Evolutionary conservation across 1,140 invertebrate species (phyloP).

Genomic region (Brachionus koreanus): DNA sequence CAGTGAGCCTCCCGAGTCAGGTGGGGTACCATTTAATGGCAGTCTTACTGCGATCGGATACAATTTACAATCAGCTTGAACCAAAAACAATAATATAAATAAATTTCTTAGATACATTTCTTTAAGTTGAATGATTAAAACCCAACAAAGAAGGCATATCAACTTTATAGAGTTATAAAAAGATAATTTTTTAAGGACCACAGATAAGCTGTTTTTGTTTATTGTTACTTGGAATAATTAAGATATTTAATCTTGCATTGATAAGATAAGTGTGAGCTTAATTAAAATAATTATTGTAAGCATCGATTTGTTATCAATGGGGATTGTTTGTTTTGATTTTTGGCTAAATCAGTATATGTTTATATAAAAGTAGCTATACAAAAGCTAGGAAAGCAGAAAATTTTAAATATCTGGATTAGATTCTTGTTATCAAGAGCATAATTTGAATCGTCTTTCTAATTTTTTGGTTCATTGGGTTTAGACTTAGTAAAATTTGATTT

Average conservation of each 20-base stretch:
- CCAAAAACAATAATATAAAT: background rate
- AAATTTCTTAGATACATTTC: background rate
- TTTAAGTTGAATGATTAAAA: background rate
- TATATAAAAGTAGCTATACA: too few species aligned
- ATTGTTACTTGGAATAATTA: background rate
- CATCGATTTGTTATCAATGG: background rate
- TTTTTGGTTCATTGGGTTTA: background rate
- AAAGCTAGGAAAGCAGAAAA: background rate
- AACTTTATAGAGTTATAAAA: background rate
- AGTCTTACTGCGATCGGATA: constrained; percentile 38
- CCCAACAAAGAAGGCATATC: background rate
- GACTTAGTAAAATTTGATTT: background rate
- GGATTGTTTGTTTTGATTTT: background rate
- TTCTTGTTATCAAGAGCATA: background rate
- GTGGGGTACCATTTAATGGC: constrained; percentile 29
- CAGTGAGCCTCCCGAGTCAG: constrained; percentile 20
- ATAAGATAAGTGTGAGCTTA: background rate
- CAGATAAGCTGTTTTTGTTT: background rate
- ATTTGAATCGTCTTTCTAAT: background rate
- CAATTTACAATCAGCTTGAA: background rate
- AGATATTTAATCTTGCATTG: background rate
- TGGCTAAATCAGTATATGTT: background rate
- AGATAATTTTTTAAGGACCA: background rate
- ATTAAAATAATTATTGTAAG: background rate
- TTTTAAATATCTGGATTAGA: background rate